Evolutionary conservation across 2,797 vertebrate species (phyloP).

Genomic region (Pseudochirops cupreus): DNA sequence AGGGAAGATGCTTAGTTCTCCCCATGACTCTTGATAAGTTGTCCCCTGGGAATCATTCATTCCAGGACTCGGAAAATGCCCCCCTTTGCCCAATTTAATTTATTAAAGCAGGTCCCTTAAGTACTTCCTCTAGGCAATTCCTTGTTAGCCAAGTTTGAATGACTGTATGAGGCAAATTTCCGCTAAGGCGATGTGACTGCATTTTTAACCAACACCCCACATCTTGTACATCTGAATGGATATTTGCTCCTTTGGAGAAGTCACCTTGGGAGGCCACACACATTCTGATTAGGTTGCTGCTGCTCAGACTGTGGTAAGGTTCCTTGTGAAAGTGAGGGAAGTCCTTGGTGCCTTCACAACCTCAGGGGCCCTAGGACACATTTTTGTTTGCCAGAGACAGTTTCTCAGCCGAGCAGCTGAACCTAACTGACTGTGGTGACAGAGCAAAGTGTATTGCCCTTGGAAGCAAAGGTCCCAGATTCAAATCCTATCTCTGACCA

Average conservation of each 20-base stretch:
- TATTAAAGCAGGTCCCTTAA: slow-evolving; percentile 43
- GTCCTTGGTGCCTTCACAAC: background rate
- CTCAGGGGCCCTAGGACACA: background rate
- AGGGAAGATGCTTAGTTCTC: background rate
- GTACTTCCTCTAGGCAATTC: slow-evolving; percentile 50
- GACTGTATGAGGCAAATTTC: background rate
- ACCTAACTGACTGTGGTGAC: background rate
- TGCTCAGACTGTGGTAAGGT: background rate
- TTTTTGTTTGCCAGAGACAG: background rate
- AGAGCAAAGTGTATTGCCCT: background rate
- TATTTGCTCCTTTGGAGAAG: background rate
- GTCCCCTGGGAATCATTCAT: background rate
- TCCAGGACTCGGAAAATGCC: background rate
- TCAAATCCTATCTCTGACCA: background rate
- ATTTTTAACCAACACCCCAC: background rate
- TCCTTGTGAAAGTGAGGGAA: background rate
- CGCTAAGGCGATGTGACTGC: background rate
- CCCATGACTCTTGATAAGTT: background rate
- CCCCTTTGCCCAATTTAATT: slow-evolving; percentile 45
- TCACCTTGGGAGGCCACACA: background rate
- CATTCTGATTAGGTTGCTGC: background rate
- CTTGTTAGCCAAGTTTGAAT: slow-evolving; percentile 57
- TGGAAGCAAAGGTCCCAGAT: background rate
- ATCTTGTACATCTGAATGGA: background rate
- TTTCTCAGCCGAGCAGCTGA: background rate